A percentile compares a stretch with the other conserved stretches of the same genome.
phyloP scores from a whole-genome alignment of 2,113 vertebrate species.

The human region GRCh38 chr6:144591001-144591500 shows the following conservation, averaged over 20 bases:
- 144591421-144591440: background rate
- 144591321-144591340: background rate
- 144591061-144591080: fast-evolving
- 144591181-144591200: background rate
- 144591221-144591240: background rate
- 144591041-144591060: background rate
- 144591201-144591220: background rate
- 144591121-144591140: background rate
- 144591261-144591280: too few species aligned
- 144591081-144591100: background rate
- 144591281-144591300: background rate
- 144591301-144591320: background rate
- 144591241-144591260: background rate
- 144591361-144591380: background rate
- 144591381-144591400: background rate
- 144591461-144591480: background rate
- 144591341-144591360: background rate
- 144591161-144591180: background rate
- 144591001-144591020: background rate
- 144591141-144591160: background rate
- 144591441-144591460: background rate
- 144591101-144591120: background rate
- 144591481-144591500: background rate
- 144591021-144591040: background rate
- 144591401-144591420: background rate